Percentiles rank a stretch among this genome's conserved stretches.
These are phyloP conservation scores for Aurelia aurita complex sp. Pacific DNA, from an alignment of 30 jellyfish, hydroid and myxozoan species.

Conservation along the genomic window DNA sequence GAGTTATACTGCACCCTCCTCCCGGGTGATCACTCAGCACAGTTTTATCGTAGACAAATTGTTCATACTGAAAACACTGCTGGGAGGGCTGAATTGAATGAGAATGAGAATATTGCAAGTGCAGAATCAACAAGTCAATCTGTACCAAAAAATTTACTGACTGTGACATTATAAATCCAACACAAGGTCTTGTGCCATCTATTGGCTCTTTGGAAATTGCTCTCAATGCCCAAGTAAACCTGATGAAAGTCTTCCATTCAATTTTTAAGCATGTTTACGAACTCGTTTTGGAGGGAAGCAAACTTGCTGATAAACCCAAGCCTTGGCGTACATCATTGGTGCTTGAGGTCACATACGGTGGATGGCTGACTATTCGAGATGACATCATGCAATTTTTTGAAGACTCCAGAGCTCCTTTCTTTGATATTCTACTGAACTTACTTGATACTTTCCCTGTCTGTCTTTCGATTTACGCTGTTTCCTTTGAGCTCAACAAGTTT, in stretches of 20 bases:
- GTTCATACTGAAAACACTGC: not conserved
- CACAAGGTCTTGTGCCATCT: no score
- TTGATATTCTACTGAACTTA: not conserved
- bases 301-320: not conserved
- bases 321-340: not conserved
- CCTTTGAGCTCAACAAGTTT: not conserved
- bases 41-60: not conserved
- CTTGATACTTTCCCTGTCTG: not conserved
- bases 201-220: no score
- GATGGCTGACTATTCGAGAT: not conserved
- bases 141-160: not conserved
- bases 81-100: not conserved
- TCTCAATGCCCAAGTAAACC: no score
- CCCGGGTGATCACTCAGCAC: conserved; percentile 5
- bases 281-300: not conserved
- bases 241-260: no score
- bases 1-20: not conserved
- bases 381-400: not conserved
- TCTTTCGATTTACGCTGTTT: not conserved
- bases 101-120: no score
- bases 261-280: not conserved
- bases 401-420: not conserved
- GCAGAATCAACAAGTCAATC: no score
- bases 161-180: not conserved
- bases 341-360: not conserved